Conservation (phyloP, 2,797 vertebrate species). For the Cyprinella venusta region DNA sequence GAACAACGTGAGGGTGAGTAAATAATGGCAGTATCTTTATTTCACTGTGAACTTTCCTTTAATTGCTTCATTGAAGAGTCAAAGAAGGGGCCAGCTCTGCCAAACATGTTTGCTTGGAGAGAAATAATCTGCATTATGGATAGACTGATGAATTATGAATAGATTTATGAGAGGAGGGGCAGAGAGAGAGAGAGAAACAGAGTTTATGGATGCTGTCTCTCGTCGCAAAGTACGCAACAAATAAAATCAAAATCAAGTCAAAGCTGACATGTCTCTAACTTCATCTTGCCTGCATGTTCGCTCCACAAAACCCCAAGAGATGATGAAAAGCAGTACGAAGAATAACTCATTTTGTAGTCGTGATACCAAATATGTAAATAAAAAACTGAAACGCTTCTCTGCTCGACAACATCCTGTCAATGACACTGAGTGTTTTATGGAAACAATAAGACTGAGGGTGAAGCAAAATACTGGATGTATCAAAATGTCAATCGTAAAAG, state of each 20-base stretch:
- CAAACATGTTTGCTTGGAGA: conserved; percentile 27
- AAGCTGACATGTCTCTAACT: neutral
- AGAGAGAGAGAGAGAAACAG: conserved; percentile 7
- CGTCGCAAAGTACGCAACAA: conserved; percentile 12
- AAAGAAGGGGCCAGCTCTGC: conserved; percentile 16
- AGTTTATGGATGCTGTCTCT: conserved; percentile 51
- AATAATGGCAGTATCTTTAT: neutral
- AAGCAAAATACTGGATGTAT: neutral
- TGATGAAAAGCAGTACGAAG: neutral
- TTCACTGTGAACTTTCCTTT: conserved; percentile 13
- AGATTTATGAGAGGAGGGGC: conserved; percentile 35
- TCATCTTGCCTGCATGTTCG: neutral
- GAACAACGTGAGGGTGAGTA: neutral
- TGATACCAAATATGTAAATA: neutral
- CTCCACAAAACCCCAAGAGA: conserved; percentile 11
- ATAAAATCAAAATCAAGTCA: conserved; percentile 21
- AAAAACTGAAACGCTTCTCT: conserved; percentile 5
- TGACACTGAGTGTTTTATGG: neutral
- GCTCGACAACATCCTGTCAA: neutral
- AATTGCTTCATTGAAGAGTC: conserved; percentile 28
- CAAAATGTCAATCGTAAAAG: neutral
- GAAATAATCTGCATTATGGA: conserved; percentile 52
- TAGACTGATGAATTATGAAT: conserved; percentile 51
- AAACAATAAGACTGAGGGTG: conserved; percentile 33
- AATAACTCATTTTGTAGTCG: neutral